Conservation (phyloP, 30 jellyfish, hydroid and myxozoan genomes). For the Chrysaora quinquecirrha region DNA sequence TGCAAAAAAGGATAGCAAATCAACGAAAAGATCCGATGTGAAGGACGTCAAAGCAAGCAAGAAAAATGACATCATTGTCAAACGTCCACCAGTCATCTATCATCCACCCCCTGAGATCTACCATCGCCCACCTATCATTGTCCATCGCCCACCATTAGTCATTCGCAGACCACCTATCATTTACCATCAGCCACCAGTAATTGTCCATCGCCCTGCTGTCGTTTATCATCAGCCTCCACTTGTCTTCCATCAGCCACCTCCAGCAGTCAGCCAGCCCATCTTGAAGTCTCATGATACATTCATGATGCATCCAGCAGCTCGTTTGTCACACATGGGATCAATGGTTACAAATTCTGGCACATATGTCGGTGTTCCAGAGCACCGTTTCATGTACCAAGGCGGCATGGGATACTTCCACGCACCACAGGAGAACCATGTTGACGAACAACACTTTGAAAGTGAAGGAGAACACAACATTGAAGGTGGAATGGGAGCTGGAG, state of each 20-base stretch:
- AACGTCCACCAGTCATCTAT: constrained; percentile 98
- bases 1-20: constrained; percentile 40
- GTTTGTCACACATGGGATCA: constrained; percentile 96
- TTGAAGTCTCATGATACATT: constrained; percentile 97
- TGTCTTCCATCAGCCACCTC: constrained; percentile 99
- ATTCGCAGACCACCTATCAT: constrained; percentile 98
- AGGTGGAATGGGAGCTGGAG: constrained; percentile 67
- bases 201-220: constrained; percentile 99
- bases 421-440: constrained; percentile 75
- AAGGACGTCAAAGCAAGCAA: constrained; percentile 77
- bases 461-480: constrained; percentile 58
- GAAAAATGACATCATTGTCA: constrained; percentile 94
- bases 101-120: constrained; percentile 99
- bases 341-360: constrained; percentile 99
- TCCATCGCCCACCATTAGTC: constrained; percentile 98
- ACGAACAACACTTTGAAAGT: constrained; percentile 34
- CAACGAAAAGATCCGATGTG: constrained; percentile 34
- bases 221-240: constrained; percentile 99
- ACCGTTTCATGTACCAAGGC: constrained; percentile 97
- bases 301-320: constrained; percentile 99
- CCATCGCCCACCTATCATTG: constrained; percentile 99
- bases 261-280: constrained; percentile 99
- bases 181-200: constrained; percentile 99
- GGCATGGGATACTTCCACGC: constrained; percentile 99
- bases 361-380: constrained; percentile 99